A percentile compares a stretch with the other conserved stretches of the same genome.
phyloP scores from a whole-genome alignment of 2,797 vertebrate genomes.

The Eutrigla gurnardus region DNA sequence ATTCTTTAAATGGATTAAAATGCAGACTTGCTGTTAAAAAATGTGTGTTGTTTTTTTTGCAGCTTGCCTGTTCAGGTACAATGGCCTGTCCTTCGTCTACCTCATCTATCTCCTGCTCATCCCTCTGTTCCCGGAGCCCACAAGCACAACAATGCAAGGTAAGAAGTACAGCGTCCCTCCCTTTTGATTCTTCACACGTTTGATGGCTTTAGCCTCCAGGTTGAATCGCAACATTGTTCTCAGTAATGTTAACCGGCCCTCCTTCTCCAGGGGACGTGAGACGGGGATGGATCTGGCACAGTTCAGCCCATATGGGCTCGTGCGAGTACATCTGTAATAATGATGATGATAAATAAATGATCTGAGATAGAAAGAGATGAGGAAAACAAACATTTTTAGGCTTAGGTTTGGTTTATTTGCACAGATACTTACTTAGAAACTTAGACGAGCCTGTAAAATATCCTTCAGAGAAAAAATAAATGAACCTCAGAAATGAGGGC shows the following conservation, averaged over 20 bases:
- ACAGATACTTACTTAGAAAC: constrained; percentile 13
- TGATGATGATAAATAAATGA: constrained; percentile 52
- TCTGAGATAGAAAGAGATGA: constrained; percentile 34
- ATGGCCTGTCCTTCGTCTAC: constrained; percentile 97
- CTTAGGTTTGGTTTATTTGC: constrained; percentile 29
- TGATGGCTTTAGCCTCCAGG: constrained; percentile 21
- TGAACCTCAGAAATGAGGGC: not conserved
- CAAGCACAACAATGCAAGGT: constrained; percentile 96
- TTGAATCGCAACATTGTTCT: constrained; percentile 53
- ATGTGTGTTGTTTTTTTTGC: constrained; percentile 60
- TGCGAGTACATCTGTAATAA: constrained; percentile 62
- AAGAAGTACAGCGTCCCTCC: constrained; percentile 67
- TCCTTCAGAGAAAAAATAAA: constrained; percentile 7
- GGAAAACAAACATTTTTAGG: constrained; percentile 28
- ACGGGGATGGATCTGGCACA: constrained; percentile 65
- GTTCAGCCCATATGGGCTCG: constrained; percentile 48
- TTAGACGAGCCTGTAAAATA: constrained; percentile 26
- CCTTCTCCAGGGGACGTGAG: constrained; percentile 53
- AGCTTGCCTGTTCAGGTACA: constrained; percentile 99
- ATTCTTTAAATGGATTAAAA: constrained; percentile 11
- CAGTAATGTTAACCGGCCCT: constrained; percentile 62
- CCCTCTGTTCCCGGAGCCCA: constrained; percentile 95
- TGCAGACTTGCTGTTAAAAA: not conserved
- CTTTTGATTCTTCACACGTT: constrained; percentile 21
- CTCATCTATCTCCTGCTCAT: constrained; percentile 99